These are phyloP conservation scores for Polylopha cassiicola DNA, from an alignment of 2,888 invertebrate species.

Conservation along the genomic window DNA sequence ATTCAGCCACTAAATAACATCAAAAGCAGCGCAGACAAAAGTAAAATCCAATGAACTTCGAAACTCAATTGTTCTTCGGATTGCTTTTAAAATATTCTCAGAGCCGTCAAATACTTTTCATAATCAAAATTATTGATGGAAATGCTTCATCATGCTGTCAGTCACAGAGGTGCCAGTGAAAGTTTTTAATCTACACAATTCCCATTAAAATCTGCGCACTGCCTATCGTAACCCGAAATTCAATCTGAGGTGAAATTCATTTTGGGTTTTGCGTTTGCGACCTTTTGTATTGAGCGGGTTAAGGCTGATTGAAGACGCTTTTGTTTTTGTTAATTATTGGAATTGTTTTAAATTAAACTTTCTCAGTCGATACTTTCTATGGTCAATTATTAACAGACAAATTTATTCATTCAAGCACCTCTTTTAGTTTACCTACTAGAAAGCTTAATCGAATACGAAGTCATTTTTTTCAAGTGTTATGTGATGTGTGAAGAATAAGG, in stretches of 20 bases:
- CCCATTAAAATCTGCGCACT: constrained; percentile 19
- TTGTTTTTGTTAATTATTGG: too few relatives aligned
- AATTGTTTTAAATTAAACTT: too few relatives aligned
- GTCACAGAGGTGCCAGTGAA: constrained; percentile 19
- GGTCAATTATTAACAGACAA: too few relatives aligned
- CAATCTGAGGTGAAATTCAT: constrained; percentile 18
- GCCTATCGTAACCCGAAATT: constrained; percentile 9
- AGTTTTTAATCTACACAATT: constrained; percentile 23
- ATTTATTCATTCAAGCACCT: too few relatives aligned
- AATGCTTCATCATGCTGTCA: constrained; percentile 19
- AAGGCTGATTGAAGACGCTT: constrained; percentile 6
- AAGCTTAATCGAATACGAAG: too few relatives aligned
- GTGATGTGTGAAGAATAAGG: too few relatives aligned
- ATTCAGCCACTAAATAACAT: too few relatives aligned
- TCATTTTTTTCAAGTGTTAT: too few relatives aligned
- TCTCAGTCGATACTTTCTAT: too few relatives aligned
- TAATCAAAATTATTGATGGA: constrained; percentile 21
- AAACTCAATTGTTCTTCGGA: constrained; percentile 8
- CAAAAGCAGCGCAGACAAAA: background rate
- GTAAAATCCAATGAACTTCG: background rate
- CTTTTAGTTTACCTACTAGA: too few relatives aligned
- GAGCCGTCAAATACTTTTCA: constrained; percentile 18
- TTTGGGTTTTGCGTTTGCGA: constrained; percentile 12
- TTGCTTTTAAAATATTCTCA: constrained; percentile 14
- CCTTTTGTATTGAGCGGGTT: constrained; percentile 8